Base-by-base conservation (phyloP, 2,113 vertebrate species). In the Xenopus laevis region DNA sequence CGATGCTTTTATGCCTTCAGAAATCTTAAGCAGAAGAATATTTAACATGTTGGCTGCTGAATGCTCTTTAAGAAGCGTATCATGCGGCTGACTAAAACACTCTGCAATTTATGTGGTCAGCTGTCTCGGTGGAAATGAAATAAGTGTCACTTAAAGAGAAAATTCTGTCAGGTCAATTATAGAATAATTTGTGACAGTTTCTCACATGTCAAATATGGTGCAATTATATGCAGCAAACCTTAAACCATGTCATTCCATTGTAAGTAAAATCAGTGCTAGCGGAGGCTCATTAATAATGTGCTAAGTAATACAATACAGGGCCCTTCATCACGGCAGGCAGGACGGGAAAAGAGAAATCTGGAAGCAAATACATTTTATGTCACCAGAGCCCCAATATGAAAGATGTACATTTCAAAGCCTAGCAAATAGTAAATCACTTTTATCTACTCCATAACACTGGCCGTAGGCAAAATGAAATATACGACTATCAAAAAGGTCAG, bases 381-480 rank as follows among this genome's bases (percentile, higher is more conserved):
- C n/a, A 46, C 27, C 13, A 64, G 30, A 46, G 44, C 63, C 17
- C 30, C 15, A 65, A 33, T 65, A 46, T 65, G 17, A 65, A 65
- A 47, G 16, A 18, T 23, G 45, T 23, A 23, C 15, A 40, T 40
- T 44, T 65, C n/a, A 65, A 15, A 17, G 62, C 62, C 40, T n/a
- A 15, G 40, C 17, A 46, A 18, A 21, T 3, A 20, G 5, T 2
- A 8, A 72, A 72, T 53, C 12, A 27, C 57, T 40, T 72, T 20
- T 23, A 44, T 65, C 46, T 18, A 40, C 62, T 45, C 44, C 62
- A 70, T 57, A 63, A 4, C 1, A 27, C 23, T 27, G 60, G 21
- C 63, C 16, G 74, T 78, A 40, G 71, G 65, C 62, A 70, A 68
- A 69, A 65, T 65, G 76, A 81, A 71, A 58, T 53, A 53, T 0